phyloP scores from a whole-genome alignment of 2,888 invertebrate genomes.

The Ormyrus thymus region DNA sequence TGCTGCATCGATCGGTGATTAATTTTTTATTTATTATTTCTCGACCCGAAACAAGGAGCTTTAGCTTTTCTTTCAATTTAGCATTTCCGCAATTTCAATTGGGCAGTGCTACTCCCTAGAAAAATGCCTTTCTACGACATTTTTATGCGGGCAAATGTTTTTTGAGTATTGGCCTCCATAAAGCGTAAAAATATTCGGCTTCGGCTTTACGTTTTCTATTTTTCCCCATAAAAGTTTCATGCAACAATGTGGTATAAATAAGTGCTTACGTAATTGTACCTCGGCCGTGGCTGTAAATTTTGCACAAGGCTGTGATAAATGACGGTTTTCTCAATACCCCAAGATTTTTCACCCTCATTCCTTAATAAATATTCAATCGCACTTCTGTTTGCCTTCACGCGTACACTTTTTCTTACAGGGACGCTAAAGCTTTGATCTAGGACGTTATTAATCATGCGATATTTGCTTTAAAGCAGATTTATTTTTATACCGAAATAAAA shows the following conservation, averaged over 20 bases:
- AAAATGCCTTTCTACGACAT: too few species aligned
- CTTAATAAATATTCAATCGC: slow-evolving; percentile 35
- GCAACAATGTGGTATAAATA: background rate
- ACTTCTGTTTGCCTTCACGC: slow-evolving; percentile 19
- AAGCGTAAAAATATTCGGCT: background rate
- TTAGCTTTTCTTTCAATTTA: background rate
- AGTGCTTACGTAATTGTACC: slow-evolving; percentile 6
- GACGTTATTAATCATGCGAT: slow-evolving; percentile 8
- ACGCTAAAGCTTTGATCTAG: slow-evolving; percentile 1
- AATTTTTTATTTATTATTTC: too few species aligned
- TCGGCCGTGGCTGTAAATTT: slow-evolving; percentile 6
- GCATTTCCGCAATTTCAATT: too few species aligned
- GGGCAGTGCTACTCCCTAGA: too few species aligned
- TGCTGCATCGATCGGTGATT: too few species aligned
- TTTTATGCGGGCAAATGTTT: background rate
- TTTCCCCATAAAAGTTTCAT: too few species aligned
- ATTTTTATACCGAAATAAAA: background rate
- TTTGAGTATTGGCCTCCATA: background rate
- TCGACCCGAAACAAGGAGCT: background rate
- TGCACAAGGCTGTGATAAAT: slow-evolving; percentile 21
- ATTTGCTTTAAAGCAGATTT: background rate
- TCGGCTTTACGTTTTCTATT: too few species aligned
- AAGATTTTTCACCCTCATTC: slow-evolving; percentile 10
- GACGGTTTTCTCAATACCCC: slow-evolving; percentile 5
- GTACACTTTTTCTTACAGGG: background rate